Percentiles rank a stretch among this genome's conserved stretches.
These are phyloP conservation scores for Raja brachyura DNA, from an alignment of 2,113 vertebrate genomes.

Conservation along the genomic window DNA sequence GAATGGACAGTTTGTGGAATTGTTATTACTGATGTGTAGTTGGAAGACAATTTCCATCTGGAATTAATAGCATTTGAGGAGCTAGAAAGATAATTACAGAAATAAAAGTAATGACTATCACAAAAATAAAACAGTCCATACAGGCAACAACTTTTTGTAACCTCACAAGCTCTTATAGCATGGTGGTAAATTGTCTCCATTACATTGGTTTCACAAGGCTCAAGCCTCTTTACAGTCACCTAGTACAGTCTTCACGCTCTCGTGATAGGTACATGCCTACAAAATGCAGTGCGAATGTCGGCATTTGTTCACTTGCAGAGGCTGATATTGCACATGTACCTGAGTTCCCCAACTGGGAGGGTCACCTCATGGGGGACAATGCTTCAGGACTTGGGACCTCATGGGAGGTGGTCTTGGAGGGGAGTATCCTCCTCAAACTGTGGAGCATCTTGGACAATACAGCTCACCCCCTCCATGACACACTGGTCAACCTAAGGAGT, in stretches of 20 bases:
- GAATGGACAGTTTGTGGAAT: too few species aligned
- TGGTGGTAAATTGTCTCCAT: background rate
- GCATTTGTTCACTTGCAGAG: background rate
- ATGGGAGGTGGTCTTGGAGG: too few species aligned
- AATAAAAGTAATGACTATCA: background rate
- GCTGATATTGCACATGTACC: background rate
- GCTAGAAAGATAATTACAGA: background rate
- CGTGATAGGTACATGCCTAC: background rate
- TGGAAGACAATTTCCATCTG: background rate
- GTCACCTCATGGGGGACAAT: too few species aligned
- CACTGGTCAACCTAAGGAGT: too few species aligned
- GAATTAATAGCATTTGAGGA: background rate
- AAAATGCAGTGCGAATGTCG: background rate
- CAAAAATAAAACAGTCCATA: background rate
- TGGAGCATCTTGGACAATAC: too few species aligned
- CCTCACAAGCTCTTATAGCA: too few species aligned
- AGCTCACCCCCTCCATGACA: too few species aligned
- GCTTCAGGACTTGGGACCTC: too few species aligned
- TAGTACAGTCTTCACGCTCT: background rate
- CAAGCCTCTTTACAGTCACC: background rate
- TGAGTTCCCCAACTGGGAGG: too few species aligned
- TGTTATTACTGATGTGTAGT: too few species aligned
- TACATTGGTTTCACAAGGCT: background rate
- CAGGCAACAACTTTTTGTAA: too few species aligned
- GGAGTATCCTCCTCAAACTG: too few species aligned